Evolutionary conservation across 2,113 vertebrate species (phyloP).

Genomic region (Pungitius pungitius): DNA sequence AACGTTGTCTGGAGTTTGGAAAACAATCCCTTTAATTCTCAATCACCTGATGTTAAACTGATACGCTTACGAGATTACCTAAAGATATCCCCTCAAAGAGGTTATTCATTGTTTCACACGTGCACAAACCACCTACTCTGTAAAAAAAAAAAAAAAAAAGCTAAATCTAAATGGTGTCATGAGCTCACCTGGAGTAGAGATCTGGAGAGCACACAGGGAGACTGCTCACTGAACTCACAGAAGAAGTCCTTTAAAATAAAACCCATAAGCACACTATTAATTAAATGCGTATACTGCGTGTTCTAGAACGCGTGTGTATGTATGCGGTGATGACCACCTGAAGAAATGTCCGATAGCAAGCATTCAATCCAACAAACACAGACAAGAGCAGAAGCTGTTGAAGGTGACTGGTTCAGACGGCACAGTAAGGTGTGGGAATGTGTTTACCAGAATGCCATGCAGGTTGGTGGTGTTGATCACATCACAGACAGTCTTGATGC

Average conservation of each 20-base stretch:
- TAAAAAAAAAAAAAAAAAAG: background rate
- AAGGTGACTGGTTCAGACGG: background rate
- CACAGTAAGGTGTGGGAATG: background rate
- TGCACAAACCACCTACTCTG: background rate
- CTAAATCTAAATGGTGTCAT: background rate
- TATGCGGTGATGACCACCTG: background rate
- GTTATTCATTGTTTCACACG: background rate
- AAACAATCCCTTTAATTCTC: background rate
- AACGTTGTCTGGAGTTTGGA: slow-evolving; percentile 90
- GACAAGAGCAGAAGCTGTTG: background rate
- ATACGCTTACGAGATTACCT: background rate
- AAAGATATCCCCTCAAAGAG: background rate
- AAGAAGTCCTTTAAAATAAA: slow-evolving; percentile 89
- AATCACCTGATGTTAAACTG: background rate
- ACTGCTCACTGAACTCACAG: slow-evolving; percentile 98
- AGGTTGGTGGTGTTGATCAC: slow-evolving; percentile 96
- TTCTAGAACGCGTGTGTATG: background rate
- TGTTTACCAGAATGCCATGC: slow-evolving; percentile 94
- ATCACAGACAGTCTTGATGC: slow-evolving; percentile 97
- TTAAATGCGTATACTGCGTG: too few species aligned
- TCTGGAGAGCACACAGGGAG: slow-evolving; percentile 97
- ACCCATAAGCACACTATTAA: slow-evolving; percentile 14
- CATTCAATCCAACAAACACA: background rate
- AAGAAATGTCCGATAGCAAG: background rate
- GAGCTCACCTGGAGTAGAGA: slow-evolving; percentile 92